Percentiles rank a stretch among this genome's conserved stretches.
phyloP scores from a whole-genome alignment of 1,140 invertebrate genomes.

The Wiebesia pumilae region DNA sequence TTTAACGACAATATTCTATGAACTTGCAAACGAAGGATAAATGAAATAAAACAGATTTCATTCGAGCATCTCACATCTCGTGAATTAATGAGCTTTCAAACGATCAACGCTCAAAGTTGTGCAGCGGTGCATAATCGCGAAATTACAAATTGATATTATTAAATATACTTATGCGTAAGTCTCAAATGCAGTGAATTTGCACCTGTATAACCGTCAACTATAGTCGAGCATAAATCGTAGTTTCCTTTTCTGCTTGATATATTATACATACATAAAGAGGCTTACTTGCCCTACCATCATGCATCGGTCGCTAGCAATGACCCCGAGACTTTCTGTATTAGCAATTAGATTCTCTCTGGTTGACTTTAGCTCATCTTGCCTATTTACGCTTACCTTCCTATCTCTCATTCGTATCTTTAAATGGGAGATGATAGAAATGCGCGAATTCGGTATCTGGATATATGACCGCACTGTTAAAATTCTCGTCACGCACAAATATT shows the following conservation, averaged over 20 bases:
- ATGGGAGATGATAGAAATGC: neutral
- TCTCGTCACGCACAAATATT: neutral
- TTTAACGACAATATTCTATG: no score
- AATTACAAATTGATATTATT: neutral
- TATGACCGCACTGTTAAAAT: neutral
- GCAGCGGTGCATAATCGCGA: neutral
- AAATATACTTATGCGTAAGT: neutral
- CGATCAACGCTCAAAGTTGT: neutral
- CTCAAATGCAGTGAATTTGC: neutral
- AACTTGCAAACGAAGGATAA: no score
- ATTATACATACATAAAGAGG: neutral
- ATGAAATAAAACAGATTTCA: no score
- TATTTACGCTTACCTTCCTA: neutral
- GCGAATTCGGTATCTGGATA: neutral
- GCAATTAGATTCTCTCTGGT: constrained; percentile 37
- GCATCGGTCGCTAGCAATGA: neutral
- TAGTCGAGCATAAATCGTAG: neutral
- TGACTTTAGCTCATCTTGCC: neutral
- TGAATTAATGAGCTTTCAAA: neutral
- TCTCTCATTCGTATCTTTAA: no score
- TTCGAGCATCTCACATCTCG: neutral
- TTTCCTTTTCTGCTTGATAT: neutral
- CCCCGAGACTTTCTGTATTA: constrained; percentile 5
- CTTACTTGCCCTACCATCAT: constrained; percentile 7
- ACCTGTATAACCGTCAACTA: neutral